Evolutionary conservation across 2,797 vertebrate species (phyloP).

Genomic region (Hoplostethus atlanticus): DNA sequence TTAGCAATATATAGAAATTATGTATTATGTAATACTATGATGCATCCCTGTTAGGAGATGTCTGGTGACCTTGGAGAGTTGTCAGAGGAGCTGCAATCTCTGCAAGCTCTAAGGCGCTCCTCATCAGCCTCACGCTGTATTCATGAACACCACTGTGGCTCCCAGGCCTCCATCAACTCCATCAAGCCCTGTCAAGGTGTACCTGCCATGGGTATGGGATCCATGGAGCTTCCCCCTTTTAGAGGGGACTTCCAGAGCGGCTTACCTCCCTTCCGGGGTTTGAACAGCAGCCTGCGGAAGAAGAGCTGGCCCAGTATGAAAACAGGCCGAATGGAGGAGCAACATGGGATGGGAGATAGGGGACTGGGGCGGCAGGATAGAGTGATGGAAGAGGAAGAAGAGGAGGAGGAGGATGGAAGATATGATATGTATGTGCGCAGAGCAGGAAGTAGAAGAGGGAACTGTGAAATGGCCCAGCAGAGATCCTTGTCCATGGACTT

Average conservation of each 20-base stretch:
- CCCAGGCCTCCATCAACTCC: slow-evolving; percentile 87
- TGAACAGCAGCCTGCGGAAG: slow-evolving; percentile 79
- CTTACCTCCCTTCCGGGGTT: slow-evolving; percentile 55
- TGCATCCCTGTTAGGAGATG: slow-evolving; percentile 80
- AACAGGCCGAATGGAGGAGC: slow-evolving; percentile 81
- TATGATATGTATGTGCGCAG: slow-evolving; percentile 89
- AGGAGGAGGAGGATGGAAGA: slow-evolving; percentile 68
- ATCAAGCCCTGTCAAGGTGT: slow-evolving; percentile 76
- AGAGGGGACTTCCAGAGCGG: slow-evolving; percentile 83
- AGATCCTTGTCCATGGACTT: slow-evolving; percentile 95
- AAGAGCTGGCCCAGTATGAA: slow-evolving; percentile 93
- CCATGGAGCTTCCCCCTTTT: slow-evolving; percentile 87
- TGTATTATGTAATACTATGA: background rate
- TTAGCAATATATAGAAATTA: background rate
- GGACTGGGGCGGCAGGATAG: slow-evolving; percentile 82
- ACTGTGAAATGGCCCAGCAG: slow-evolving; percentile 88
- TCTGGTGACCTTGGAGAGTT: slow-evolving; percentile 90
- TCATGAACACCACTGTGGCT: slow-evolving; percentile 95
- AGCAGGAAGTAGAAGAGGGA: slow-evolving; percentile 78
- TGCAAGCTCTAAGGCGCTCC: slow-evolving; percentile 90
- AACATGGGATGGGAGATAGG: slow-evolving; percentile 73
- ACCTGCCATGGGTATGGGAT: slow-evolving; percentile 60
- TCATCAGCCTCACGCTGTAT: slow-evolving; percentile 92
- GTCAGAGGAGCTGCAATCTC: slow-evolving; percentile 91
- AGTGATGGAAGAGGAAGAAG: slow-evolving; percentile 92